Conservation (phyloP, 1,140 invertebrate genomes). For the Cyclargus thomasi region DNA sequence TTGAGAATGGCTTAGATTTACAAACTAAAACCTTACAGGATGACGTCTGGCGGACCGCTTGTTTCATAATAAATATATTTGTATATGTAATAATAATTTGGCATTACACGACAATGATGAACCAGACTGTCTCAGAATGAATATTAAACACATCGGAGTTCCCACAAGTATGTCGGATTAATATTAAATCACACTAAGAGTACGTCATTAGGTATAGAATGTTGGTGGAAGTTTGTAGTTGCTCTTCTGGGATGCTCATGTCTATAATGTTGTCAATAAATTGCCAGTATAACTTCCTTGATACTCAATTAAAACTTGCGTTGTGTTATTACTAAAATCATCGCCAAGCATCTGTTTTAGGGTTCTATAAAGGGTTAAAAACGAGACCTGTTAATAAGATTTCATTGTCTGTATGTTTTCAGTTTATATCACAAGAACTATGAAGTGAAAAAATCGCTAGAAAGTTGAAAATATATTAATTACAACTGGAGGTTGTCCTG, state of each 20-base stretch:
- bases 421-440: no score
- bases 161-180: constrained; percentile 4
- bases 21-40: no score
- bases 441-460: no score
- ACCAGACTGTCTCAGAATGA: not conserved
- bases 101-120: not conserved
- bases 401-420: no score
- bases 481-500: no score
- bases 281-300: constrained; percentile 47
- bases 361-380: no score
- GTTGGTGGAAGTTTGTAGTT: constrained; percentile 38
- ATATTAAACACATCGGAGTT: constrained; percentile 4
- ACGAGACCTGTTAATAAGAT: no score
- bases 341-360: not conserved
- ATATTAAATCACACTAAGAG: constrained; percentile 23
- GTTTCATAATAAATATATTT: no score
- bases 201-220: constrained; percentile 35
- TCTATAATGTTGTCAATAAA: constrained; percentile 51
- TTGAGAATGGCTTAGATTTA: no score
- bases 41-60: no score
- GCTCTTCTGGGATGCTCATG: constrained; percentile 38
- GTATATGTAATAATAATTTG: no score
- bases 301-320: constrained; percentile 41
- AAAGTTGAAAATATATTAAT: no score
- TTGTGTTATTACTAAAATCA: constrained; percentile 31